phyloP scores from a whole-genome alignment of 35 echinoderm and acorn worm genomes.

The Patiria miniata region DNA sequence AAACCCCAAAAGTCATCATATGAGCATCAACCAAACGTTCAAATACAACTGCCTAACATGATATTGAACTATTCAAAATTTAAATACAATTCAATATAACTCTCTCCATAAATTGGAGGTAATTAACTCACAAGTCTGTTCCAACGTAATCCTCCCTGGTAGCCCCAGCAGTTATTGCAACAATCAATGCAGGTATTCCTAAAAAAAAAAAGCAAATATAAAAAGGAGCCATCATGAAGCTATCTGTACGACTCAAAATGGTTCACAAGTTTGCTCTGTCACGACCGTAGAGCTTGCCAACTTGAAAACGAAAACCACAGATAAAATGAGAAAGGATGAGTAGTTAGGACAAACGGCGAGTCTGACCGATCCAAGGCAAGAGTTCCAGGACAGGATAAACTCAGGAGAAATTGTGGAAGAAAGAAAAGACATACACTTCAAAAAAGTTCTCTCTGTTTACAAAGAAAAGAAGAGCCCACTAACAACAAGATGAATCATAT shows the following conservation, averaged over 20 bases:
- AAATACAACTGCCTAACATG: neutral
- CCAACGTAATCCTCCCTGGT: constrained; percentile 25
- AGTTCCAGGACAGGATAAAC: too few relatives aligned
- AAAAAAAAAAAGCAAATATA: neutral
- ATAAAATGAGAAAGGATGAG: too few relatives aligned
- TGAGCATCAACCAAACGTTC: neutral
- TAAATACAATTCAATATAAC: neutral
- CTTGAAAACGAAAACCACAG: too few relatives aligned
- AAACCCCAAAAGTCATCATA: neutral
- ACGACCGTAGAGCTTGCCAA: too few relatives aligned
- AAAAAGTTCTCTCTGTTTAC: too few relatives aligned
- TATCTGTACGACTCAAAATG: neutral
- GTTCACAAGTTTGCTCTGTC: neutral
- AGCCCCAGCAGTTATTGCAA: constrained; percentile 27
- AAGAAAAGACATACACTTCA: too few relatives aligned
- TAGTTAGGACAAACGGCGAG: too few relatives aligned
- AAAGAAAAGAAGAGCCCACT: too few relatives aligned
- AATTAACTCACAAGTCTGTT: constrained; percentile 40
- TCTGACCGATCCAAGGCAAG: too few relatives aligned
- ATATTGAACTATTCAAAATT: neutral
- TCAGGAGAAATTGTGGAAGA: too few relatives aligned
- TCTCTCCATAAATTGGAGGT: neutral
- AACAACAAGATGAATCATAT: too few relatives aligned
- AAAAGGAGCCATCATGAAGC: neutral
- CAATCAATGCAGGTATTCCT: constrained; percentile 42